Evolutionary conservation across 1,140 invertebrate species (phyloP).

Genomic region (Zaprionus nigranus): DNA sequence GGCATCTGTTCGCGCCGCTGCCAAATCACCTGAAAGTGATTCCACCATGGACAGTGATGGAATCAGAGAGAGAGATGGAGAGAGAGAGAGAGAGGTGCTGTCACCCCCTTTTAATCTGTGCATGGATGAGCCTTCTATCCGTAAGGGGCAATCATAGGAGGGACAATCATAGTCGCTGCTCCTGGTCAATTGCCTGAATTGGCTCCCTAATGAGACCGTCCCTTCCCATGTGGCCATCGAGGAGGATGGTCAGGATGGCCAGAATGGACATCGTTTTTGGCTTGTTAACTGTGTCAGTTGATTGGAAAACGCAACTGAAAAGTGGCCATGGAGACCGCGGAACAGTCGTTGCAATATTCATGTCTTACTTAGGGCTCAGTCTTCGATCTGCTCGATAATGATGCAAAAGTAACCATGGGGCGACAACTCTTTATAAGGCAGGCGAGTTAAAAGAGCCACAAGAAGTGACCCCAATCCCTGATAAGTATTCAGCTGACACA

Average conservation of each 20-base stretch:
- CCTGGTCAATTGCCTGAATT: constrained; percentile 1
- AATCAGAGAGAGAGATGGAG: neutral
- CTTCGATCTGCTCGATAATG: neutral
- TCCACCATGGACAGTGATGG: constrained; percentile 13
- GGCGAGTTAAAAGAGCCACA: neutral
- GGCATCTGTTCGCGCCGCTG: constrained; percentile 60
- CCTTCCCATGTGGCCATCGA: neutral
- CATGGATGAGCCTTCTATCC: neutral
- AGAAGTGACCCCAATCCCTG: neutral
- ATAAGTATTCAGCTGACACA: neutral
- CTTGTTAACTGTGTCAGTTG: constrained; percentile 6
- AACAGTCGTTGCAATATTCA: neutral
- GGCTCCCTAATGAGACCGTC: constrained; percentile 1
- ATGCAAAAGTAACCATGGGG: neutral
- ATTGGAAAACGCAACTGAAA: neutral
- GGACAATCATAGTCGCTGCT: neutral
- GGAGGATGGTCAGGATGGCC: neutral
- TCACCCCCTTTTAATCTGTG: neutral
- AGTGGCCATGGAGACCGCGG: neutral
- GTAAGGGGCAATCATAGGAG: too few relatives aligned
- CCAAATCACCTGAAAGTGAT: constrained; percentile 42
- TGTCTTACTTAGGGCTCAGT: neutral
- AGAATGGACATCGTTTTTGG: neutral
- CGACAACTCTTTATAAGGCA: neutral
- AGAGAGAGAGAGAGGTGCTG: neutral